Base-by-base conservation (phyloP, 2,797 vertebrate species). In the Trachurus trachurus region DNA sequence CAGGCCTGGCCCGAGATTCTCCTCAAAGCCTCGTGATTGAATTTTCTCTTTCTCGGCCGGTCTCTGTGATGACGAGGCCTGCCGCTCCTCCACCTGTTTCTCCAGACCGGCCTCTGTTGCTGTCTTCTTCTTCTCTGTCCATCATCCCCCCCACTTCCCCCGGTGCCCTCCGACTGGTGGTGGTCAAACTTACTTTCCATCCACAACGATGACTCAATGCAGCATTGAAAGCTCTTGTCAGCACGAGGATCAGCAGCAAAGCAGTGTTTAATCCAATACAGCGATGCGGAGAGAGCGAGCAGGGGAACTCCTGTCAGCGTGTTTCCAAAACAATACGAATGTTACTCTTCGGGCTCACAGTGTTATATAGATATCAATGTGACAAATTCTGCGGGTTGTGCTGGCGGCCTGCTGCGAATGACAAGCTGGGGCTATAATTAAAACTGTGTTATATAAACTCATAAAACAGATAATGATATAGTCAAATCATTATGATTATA, bases 171-270 rank as follows among this genome's bases (percentile, higher is more conserved):
- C 53, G 49, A 15, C 63, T 26, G 62, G 59, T 26, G 62, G 59
- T 50, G 50, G 45, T 76, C 71, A 64, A 66, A 57, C 70, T n/a
- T n/a, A 40, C 34, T 76, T 9, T 19, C 59, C 6, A 37, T 75
- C 45, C 44, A 76, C 57, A 17, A 6, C 2, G 13, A 65, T 63
- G 61, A 79, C 47, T 83, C 73, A 58, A 67, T 19, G 58, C 59
- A 26, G 76, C 42, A 45, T 40, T 29, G 40, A 71, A 78, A 77
- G 37, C 68, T 60, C 34, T 5, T 31, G 58, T 82, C 76, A 66
- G 77, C 77, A 72, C 34, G 47, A 44, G 49, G 34, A 45, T 10
- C 56, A 58, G 16, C 56, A 58, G 16, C 19, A 56, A 5, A 54
- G 31, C 53, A 13, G 21, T 2, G 1, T 63, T 74, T 67, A 59